Evolutionary conservation across 2,888 invertebrate genomes (phyloP).

Genomic region (Idaea biselata): DNA sequence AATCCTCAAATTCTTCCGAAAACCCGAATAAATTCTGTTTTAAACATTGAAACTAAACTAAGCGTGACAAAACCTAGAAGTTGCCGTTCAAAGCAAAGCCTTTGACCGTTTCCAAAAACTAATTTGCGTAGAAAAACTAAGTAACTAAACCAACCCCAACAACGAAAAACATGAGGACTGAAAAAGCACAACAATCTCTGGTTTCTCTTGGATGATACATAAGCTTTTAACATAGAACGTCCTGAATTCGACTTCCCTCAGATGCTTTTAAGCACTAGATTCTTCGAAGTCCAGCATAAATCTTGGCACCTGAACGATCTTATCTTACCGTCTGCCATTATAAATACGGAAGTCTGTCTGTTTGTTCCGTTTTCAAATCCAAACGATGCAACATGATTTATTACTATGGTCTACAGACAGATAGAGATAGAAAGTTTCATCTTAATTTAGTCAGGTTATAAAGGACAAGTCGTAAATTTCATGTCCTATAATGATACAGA

Average conservation of each 20-base stretch:
- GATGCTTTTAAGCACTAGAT: neutral
- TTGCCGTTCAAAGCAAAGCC: too few species aligned
- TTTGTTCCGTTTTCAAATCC: neutral
- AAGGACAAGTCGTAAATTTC: slow-evolving; percentile 1
- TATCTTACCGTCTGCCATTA: neutral
- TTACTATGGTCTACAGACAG: neutral
- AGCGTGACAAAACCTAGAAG: too few species aligned
- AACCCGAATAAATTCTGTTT: too few species aligned
- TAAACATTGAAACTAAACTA: too few species aligned
- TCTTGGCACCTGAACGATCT: neutral
- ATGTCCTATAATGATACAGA: neutral
- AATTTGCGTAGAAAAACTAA: too few species aligned
- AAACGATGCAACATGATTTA: slow-evolving; percentile 1
- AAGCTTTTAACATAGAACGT: neutral
- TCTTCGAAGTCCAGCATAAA: slow-evolving; percentile 1
- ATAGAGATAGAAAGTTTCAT: neutral
- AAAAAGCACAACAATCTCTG: neutral
- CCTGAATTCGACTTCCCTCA: neutral
- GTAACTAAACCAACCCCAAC: too few species aligned
- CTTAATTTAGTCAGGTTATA: neutral
- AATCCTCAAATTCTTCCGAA: too few species aligned
- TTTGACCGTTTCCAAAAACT: too few species aligned
- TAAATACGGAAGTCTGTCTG: slow-evolving; percentile 1
- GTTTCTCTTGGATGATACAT: neutral
- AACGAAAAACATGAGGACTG: too few species aligned